Base-by-base conservation (phyloP, 2,888 invertebrate species). In the Caenorhabditis zanzibari region DNA sequence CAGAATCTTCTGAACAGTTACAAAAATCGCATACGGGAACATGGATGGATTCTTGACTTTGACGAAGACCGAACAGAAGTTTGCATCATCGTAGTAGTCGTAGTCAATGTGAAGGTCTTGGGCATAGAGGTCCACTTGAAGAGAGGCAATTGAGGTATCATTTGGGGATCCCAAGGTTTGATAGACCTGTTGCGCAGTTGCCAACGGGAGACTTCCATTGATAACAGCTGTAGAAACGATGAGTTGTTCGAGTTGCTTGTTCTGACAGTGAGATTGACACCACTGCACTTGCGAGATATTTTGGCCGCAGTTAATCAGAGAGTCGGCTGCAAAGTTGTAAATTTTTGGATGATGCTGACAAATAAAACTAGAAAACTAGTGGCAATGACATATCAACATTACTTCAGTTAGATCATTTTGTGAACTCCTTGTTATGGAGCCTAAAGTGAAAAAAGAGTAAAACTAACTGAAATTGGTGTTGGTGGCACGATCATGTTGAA, bases 171-270 rank as follows among this genome's bases (percentile, higher is more conserved):
- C 80, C 28, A 80, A 22, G 1, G 49, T 52, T 19, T 12, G 6
- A 59, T 35, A 80, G 2, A 80, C 82, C 73, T 82, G 73, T 63
- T 82, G 54, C 19, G 82, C 71, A 41, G 47, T 52, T 2, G 73
- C 61, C 38, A 82, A 26, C 19, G 82, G 82, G 44, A 82, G 79
- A 74, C 79, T 79, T 74, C 82, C 82, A 74, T 82, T 82, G 63
- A 64, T 69, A 69, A 82, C 73, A 1, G 79, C 68, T 10, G 54
- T 56, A 24, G 56, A 44, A 19, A 82, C 66, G 12, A 82, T 79
- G 9, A 77, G 22, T 9, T 22, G 16, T 49, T 79, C 74, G 38
- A 79, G 72, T 24, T 68, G 19, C 41, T 74, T 82, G 56, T 79
- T 64, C 49, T 32, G 22, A 38, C 82, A 82, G 44, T 82, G 82